Evolutionary conservation across 2,113 vertebrate genomes (phyloP).

Genomic region (Perognathus longimembris): DNA sequence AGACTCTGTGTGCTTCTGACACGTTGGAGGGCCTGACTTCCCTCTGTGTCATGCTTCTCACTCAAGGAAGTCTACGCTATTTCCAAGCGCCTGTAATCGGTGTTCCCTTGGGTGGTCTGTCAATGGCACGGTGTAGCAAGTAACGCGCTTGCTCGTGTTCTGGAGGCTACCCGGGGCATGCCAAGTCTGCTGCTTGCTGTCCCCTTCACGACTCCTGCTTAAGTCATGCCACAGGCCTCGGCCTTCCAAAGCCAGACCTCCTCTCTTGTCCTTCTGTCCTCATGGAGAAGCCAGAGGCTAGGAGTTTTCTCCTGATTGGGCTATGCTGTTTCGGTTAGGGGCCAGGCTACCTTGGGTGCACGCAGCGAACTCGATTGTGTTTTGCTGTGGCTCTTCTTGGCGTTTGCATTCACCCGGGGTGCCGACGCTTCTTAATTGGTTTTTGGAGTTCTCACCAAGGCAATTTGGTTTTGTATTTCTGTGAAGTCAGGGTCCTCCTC

Average conservation of each 20-base stretch:
- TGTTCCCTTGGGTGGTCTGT: background rate
- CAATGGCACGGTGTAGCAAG: background rate
- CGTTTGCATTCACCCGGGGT: background rate
- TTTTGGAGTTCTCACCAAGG: constrained; percentile 15
- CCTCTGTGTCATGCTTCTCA: background rate
- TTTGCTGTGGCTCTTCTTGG: background rate
- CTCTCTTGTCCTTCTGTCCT: background rate
- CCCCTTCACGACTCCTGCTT: too few species aligned
- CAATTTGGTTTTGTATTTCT: background rate
- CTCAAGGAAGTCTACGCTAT: background rate
- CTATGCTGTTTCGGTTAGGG: background rate
- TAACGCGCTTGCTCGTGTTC: background rate
- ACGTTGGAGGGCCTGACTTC: background rate
- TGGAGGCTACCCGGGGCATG: background rate
- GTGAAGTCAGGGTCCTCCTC: background rate
- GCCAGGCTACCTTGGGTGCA: background rate
- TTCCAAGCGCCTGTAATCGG: background rate
- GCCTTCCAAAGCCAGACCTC: background rate
- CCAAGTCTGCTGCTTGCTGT: background rate
- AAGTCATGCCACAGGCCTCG: background rate
- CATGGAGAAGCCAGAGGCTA: background rate
- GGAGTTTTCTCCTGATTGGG: background rate
- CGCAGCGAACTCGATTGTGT: background rate
- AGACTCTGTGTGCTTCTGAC: background rate
- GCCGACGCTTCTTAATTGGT: background rate